phyloP scores from a whole-genome alignment of 2,113 vertebrate species.

The Dasypus novemcinctus region DNA sequence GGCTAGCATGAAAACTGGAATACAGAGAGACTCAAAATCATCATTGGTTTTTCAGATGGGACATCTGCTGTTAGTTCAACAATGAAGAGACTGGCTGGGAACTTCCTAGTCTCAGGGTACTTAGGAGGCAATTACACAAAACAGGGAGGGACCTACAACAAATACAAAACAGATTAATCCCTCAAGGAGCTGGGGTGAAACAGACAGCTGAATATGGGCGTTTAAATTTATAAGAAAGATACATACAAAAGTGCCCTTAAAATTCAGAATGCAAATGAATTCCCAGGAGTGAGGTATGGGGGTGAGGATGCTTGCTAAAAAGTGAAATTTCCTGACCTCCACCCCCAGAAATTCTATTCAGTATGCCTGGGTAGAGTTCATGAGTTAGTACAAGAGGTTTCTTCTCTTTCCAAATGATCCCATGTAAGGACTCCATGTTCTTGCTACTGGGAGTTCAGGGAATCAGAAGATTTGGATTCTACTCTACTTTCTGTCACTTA shows the following conservation, averaged over 20 bases:
- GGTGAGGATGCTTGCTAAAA: background rate
- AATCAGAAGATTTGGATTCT: background rate
- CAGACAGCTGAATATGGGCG: background rate
- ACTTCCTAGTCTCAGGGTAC: background rate
- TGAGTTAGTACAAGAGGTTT: background rate
- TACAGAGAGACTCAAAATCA: background rate
- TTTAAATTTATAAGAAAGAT: background rate
- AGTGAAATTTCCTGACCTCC: background rate
- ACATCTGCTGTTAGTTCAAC: background rate
- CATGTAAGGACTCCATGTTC: background rate
- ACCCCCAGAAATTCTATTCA: background rate
- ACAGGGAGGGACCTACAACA: background rate
- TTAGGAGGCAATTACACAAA: background rate
- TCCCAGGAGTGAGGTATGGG: background rate
- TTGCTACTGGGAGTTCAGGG: background rate
- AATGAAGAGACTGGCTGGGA: background rate
- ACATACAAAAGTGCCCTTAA: background rate
- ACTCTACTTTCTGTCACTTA: background rate
- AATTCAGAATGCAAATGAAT: background rate
- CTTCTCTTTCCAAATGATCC: constrained; percentile 28
- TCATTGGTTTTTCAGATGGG: background rate
- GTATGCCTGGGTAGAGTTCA: background rate
- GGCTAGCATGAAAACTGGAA: background rate
- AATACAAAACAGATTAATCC: background rate
- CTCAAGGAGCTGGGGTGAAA: background rate